Conservation (phyloP, 2,113 vertebrate genomes). For the Oreochromis aureus region DNA sequence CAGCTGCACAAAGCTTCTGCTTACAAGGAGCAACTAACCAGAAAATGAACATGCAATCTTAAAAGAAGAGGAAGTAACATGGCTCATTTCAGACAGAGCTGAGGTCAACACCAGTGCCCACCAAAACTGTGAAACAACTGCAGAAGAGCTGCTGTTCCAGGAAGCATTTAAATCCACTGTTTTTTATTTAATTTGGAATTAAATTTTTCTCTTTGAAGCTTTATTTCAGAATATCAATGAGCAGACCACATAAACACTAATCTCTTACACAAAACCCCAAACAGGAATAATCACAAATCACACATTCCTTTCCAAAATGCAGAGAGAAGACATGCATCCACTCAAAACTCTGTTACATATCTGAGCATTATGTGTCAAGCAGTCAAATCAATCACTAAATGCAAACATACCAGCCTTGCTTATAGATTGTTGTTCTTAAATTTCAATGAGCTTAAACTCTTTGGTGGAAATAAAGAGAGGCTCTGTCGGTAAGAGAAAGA, state of each 20-base stretch:
- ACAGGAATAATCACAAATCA: not conserved
- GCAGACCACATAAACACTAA: not conserved
- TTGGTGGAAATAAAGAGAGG: not conserved
- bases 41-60: not conserved
- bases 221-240: not conserved
- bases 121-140: not conserved
- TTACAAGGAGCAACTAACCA: not conserved
- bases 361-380: not conserved
- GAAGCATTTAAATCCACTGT: not conserved
- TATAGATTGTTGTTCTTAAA: not conserved
- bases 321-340: not conserved
- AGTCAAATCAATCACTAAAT: not conserved
- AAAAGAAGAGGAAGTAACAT: not conserved
- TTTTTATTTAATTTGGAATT: accelerated
- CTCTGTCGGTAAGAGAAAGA: not conserved
- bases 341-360: not conserved
- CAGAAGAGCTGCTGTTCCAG: not conserved
- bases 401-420: not conserved
- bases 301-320: not conserved
- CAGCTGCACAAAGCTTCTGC: not conserved
- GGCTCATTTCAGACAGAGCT: not conserved
- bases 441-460: not conserved
- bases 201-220: not conserved
- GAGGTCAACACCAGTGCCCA: not conserved
- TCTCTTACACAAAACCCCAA: not conserved